phyloP scores from a whole-genome alignment of 2,888 invertebrate genomes.

The Aproaerema taeniolella region DNA sequence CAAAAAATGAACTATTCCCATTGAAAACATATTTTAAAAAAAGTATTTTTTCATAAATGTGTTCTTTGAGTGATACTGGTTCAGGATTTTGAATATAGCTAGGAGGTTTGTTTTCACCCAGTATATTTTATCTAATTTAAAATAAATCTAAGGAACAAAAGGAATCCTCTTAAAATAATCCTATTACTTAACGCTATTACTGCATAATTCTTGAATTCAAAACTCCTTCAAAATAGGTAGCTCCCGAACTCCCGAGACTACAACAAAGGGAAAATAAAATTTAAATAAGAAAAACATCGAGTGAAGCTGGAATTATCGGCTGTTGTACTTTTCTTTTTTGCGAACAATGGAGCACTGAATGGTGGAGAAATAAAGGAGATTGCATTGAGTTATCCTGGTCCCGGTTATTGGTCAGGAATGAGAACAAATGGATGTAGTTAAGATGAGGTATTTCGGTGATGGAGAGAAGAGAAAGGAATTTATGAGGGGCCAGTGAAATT shows the following conservation, averaged over 20 bases:
- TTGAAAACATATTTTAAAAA: too few species aligned
- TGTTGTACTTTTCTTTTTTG: slow-evolving; percentile 8
- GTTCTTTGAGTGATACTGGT: too few species aligned
- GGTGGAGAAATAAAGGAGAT: background rate
- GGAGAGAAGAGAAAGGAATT: background rate
- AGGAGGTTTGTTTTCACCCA: too few species aligned
- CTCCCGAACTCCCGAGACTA: background rate
- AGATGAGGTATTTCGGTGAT: background rate
- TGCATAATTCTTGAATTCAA: slow-evolving; percentile 2
- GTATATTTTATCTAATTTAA: too few species aligned
- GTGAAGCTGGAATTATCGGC: slow-evolving; percentile 10
- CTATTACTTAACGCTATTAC: too few species aligned
- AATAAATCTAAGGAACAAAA: too few species aligned
- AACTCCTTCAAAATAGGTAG: too few species aligned
- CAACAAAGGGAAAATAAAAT: slow-evolving; percentile 8
- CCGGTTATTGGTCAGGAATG: background rate
- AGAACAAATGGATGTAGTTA: background rate
- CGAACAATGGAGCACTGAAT: background rate
- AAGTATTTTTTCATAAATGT: too few species aligned
- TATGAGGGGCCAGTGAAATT: background rate
- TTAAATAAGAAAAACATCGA: slow-evolving; percentile 15
- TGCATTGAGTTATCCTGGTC: background rate
- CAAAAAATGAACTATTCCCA: too few species aligned
- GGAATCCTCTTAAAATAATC: too few species aligned
- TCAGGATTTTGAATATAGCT: too few species aligned